Evolutionary conservation across 1,140 invertebrate species (phyloP), one percentile per base, ranked within the genome.

Genomic region (Nomia melanderi): DNA sequence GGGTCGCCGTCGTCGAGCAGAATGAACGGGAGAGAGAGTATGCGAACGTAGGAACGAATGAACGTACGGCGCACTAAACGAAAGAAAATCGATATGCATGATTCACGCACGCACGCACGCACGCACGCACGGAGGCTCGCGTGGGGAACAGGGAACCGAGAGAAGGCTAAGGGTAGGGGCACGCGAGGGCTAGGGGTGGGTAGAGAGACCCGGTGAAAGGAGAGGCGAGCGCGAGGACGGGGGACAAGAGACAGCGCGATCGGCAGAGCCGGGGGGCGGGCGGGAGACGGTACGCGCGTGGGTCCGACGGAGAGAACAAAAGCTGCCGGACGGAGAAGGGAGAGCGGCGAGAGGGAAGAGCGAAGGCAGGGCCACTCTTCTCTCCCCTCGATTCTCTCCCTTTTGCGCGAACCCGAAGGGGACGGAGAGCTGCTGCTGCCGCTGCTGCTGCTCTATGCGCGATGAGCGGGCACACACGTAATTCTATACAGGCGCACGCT

Each of bases 81-180:
- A 86, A 89, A 88, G 88, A 92, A 92, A 92, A 92, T 92, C 91
- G 91, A 92, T 92, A 92, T 91, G 91, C 89, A 91, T 92, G 91
- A 92, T 92, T 92, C 91, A 92, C 88, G 88, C 89, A 86, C 79
- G 86, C 85, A n/a, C n/a, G n/a, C 83, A 88, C 77, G 71, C 81
- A 81, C 65, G 54, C 67, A 77, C 77, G 79, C 66, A 27, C 9
- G 54, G 25, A 25, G 59, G 20, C 29, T 33, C 23, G 70, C 39
- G 77, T 60, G 70, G 76, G 78, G 82, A 80, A 70, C 77, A 44
- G 41, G 78, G 71, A 67, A 75, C 60, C 47, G 41, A 44, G 41
- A 41, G 39, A 50, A 17, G 20, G 20, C n/a, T 72, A 74, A 77
- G 41, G 67, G 66, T 33, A 62, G 71, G 72, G 76, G 72, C 41